These are phyloP conservation scores for Petrocephalus zakoni DNA, from an alignment of 2,113 vertebrate species.

Conservation along the genomic window DNA sequence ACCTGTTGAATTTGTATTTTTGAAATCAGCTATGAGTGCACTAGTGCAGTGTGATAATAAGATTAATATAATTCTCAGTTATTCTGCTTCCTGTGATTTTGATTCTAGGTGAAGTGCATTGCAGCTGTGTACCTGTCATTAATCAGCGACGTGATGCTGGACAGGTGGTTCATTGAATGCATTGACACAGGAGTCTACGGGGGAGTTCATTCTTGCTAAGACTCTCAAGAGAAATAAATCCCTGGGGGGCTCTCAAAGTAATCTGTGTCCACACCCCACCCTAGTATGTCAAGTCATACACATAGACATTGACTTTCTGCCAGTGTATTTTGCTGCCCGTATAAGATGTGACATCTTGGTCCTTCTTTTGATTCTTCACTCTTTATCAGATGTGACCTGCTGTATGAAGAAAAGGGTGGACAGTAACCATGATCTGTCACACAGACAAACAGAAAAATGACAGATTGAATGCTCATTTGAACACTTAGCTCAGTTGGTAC, in stretches of 20 bases:
- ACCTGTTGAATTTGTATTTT: neutral
- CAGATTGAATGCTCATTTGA: neutral
- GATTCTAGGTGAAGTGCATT: neutral
- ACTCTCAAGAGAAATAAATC: neutral
- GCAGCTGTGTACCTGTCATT: neutral
- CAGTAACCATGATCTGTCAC: neutral
- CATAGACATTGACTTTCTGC: constrained; percentile 78
- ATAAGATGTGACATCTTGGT: constrained; percentile 79
- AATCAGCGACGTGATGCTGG: neutral
- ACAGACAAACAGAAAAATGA: neutral
- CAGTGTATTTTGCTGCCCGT: constrained; percentile 68
- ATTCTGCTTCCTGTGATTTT: neutral
- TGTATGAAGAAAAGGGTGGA: neutral
- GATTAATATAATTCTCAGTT: neutral
- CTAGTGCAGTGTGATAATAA: neutral
- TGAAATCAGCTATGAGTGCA: neutral
- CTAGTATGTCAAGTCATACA: neutral
- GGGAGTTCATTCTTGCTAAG: neutral
- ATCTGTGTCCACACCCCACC: neutral
- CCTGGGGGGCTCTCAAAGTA: neutral
- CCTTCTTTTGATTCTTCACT: constrained; percentile 77
- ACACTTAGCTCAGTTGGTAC: neutral
- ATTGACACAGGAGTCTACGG: neutral
- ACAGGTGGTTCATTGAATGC: neutral
- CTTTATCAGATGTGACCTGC: constrained; percentile 61